Conservation (phyloP, 2,888 invertebrate genomes). For the Cheilosia soror region DNA sequence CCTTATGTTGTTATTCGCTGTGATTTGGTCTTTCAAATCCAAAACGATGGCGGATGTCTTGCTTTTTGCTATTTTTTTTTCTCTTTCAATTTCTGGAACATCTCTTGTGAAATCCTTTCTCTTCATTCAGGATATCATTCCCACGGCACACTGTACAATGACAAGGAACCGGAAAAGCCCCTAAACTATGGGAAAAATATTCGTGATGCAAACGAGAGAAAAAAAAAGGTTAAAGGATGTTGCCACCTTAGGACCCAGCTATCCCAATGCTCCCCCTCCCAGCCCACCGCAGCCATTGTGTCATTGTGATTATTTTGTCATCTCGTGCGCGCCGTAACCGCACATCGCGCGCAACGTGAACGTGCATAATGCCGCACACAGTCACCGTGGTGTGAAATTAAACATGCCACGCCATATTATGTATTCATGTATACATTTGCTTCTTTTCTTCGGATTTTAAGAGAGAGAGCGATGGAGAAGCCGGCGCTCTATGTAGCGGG, state of each 20-base stretch:
- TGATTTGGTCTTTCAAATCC: constrained; percentile 31
- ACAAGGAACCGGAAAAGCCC: constrained; percentile 66
- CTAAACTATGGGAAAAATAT: constrained; percentile 58
- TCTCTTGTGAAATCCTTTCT: constrained; percentile 57
- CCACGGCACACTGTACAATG: constrained; percentile 52
- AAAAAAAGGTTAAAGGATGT: constrained; percentile 57
- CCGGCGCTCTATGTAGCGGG: constrained; percentile 13
- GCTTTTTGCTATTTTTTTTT: constrained; percentile 21
- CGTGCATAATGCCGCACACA: constrained; percentile 74
- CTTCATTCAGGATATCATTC: constrained; percentile 63
- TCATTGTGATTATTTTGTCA: constrained; percentile 72
- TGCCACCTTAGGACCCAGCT: constrained; percentile 18
- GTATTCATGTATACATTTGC: constrained; percentile 70
- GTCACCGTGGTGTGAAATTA: constrained; percentile 75
- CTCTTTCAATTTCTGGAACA: constrained; percentile 16
- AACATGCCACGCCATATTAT: constrained; percentile 75
- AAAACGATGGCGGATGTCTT: constrained; percentile 46
- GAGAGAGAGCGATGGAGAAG: background rate
- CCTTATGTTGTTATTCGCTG: background rate
- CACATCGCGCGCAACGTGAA: constrained; percentile 62
- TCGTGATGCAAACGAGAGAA: constrained; percentile 25
- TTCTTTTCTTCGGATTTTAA: constrained; percentile 27
- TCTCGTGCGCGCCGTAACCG: constrained; percentile 64
- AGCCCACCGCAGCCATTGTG: constrained; percentile 42
- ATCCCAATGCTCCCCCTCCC: background rate